Base-by-base conservation (phyloP, 2,797 vertebrate genomes). In the Apogon hyalosoma region DNA sequence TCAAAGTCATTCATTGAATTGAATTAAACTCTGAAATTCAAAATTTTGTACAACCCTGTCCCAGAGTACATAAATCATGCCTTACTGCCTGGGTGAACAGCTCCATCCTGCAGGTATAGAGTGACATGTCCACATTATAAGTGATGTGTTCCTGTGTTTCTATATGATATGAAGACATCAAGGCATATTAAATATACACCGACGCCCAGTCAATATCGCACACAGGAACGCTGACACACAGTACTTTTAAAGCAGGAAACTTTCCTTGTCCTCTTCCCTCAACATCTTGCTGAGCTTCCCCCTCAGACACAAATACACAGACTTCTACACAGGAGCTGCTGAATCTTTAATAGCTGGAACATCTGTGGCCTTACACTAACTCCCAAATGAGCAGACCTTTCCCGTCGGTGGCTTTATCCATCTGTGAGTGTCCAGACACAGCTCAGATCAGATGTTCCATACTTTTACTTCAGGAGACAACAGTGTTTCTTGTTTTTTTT, bases 331-430 rank as follows among this genome's bases (percentile, higher is more conserved):
- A 38, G 61, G 46, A 74, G 65, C 69, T 52, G 73, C 62, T 88
- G 74, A 86, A 87, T 87, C 57, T 85, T 88, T 88, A 61, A 88
- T 83, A 56, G 62, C 67, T 63, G 11, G 24, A 80, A 83, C 83
- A 84, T 87, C 79, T 82, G 79, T 72, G 80, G 66, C 69, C 69
- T 28, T 45, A 33, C 41, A 45, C 41, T 41, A 43, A 24, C 19
- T 77, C 79, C 73, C 63, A 45, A 58, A 47, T 38, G 70, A 43
- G 8, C 36, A 33, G n/a, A 63, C 54, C 63, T 70, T 54, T 65
- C 49, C 67, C 69, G 57, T 53, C 16, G 66, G 72, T 18, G 51
- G 40, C 43, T 60, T 45, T 52, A 46, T 55, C 38, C 38, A 42
- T 41, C 51, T 54, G 55, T 43, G 33, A 69, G 48, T 45, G 59